phyloP scores from a whole-genome alignment of 2,888 invertebrate genomes.

The Eupithecia abbreviata region DNA sequence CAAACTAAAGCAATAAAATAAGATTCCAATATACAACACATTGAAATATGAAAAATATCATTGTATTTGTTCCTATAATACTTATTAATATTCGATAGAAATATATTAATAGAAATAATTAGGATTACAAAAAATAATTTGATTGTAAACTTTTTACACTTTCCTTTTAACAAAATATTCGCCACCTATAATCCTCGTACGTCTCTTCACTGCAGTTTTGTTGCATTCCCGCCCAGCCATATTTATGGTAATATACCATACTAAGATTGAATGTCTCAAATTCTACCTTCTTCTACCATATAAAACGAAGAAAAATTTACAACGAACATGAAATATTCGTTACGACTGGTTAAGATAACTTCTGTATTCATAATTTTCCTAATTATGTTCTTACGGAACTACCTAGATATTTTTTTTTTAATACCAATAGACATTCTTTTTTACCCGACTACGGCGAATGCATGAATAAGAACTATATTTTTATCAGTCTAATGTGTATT shows the following conservation, averaged over 20 bases:
- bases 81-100: background rate
- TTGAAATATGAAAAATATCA: slow-evolving; percentile 6
- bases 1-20: slow-evolving; percentile 17
- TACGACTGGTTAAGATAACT: background rate
- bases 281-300: background rate
- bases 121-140: too few relatives aligned
- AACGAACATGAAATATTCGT: background rate
- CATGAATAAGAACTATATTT: background rate
- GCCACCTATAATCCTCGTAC: too few relatives aligned
- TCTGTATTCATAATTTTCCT: background rate
- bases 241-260: background rate
- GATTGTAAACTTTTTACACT: too few relatives aligned
- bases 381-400: background rate
- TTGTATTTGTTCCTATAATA: slow-evolving; percentile 10
- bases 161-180: too few relatives aligned
- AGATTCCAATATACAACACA: slow-evolving; percentile 18
- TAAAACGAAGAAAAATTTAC: background rate
- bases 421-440: background rate
- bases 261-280: background rate
- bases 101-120: too few relatives aligned
- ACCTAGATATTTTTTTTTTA: background rate
- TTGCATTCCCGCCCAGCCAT: background rate
- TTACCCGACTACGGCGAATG: background rate
- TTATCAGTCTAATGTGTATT: background rate
- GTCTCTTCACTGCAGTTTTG: background rate